Conservation (phyloP, 2,113 vertebrate genomes). For the Cromileptes altivelis region DNA sequence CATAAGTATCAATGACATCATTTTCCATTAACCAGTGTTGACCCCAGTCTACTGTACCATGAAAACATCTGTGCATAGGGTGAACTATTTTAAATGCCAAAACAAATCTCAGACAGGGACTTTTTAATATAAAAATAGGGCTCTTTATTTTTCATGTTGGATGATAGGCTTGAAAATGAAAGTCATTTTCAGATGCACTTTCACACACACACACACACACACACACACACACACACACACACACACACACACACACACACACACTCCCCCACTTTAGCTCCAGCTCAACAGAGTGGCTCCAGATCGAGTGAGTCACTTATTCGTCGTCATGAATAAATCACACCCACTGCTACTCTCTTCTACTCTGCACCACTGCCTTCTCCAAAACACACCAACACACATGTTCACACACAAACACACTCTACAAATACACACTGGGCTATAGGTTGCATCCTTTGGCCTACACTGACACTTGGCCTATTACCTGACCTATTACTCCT, state of each 20-base stretch:
- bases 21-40: background rate
- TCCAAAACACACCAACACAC: conserved; percentile 29
- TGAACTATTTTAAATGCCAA: background rate
- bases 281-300: conserved; percentile 48
- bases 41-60: background rate
- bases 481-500: background rate
- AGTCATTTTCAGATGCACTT: conserved; percentile 20
- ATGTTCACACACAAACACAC: conserved; percentile 4
- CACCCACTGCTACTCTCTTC: conserved; percentile 57
- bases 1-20: background rate
- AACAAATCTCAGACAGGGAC: conserved; percentile 2
- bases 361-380: conserved; percentile 52
- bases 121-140: background rate
- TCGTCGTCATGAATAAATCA: conserved; percentile 75
- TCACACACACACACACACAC: conserved; percentile 9
- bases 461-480: conserved; percentile 1
- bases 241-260: conserved; percentile 18
- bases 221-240: conserved; percentile 4
- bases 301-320: conserved; percentile 67
- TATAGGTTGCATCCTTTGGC: conserved; percentile 10
- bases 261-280: conserved; percentile 20
- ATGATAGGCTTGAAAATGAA: conserved; percentile 14
- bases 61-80: background rate
- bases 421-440: conserved; percentile 6
- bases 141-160: conserved; percentile 7